These are phyloP conservation scores for Monodelphis domestica DNA, from an alignment of 2,797 vertebrate genomes.

Conservation along the genomic window DNA sequence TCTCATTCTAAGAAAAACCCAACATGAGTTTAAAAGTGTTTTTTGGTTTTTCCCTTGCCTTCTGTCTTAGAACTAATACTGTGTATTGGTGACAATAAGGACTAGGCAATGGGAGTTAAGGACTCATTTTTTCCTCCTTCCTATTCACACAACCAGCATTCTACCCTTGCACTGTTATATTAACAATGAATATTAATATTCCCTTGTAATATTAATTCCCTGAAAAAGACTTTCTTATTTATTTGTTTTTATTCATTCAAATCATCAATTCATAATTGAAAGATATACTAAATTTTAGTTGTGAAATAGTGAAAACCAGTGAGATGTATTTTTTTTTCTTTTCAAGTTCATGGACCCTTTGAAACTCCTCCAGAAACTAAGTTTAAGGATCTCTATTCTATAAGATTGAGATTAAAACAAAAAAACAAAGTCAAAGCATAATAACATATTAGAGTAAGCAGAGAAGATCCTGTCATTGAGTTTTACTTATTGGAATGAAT, in stretches of 20 bases:
- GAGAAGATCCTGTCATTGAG: not conserved
- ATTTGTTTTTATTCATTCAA: too few relatives aligned
- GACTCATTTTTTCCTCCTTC: too few relatives aligned
- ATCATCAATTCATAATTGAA: not conserved
- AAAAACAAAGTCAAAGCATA: not conserved
- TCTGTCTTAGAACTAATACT: too few relatives aligned
- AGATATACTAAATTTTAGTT: not conserved
- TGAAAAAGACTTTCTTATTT: too few relatives aligned
- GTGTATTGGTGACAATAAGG: too few relatives aligned
- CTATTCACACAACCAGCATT: too few relatives aligned
- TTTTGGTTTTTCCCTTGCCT: too few relatives aligned
- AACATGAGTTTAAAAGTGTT: not conserved
- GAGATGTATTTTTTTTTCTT: not conserved
- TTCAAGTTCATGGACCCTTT: not conserved
- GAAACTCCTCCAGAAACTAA: not conserved
- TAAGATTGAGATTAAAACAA: not conserved
- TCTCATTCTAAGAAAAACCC: not conserved
- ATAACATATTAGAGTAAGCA: not conserved
- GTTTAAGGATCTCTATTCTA: not conserved
- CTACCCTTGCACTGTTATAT: too few relatives aligned
- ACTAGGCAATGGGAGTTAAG: too few relatives aligned
- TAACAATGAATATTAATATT: too few relatives aligned
- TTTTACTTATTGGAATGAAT: not conserved
- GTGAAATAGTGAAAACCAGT: not conserved
- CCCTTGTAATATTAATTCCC: too few relatives aligned